Percentiles rank a stretch among this genome's conserved stretches.
phyloP scores from a whole-genome alignment of 2,797 vertebrate genomes.

The Neosilurus mollespiculum region DNA sequence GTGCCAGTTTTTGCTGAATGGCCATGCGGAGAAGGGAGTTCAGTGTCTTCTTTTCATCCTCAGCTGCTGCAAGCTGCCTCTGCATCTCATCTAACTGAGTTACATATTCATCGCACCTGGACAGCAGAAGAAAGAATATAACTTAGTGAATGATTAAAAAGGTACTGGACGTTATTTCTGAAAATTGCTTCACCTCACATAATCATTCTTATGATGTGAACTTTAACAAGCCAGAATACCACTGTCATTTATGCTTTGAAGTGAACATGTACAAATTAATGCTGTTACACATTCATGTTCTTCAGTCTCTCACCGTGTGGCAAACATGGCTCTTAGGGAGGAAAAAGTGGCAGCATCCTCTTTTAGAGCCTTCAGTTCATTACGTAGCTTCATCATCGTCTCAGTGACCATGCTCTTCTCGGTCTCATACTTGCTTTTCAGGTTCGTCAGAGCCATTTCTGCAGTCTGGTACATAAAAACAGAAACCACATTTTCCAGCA shows the following conservation, averaged over 20 bases:
- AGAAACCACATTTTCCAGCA: background rate
- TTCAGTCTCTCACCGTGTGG: slow-evolving; percentile 80
- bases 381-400: slow-evolving; percentile 94
- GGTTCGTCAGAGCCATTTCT: slow-evolving; percentile 89
- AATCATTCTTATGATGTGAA: background rate
- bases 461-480: slow-evolving; percentile 78
- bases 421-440: slow-evolving; percentile 96
- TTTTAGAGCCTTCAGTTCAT: slow-evolving; percentile 93
- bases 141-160: background rate
- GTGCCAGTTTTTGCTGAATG: slow-evolving; percentile 97
- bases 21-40: slow-evolving; percentile 97
- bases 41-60: slow-evolving; percentile 98
- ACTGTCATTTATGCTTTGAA: background rate
- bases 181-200: background rate
- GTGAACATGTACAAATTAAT: background rate
- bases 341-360: slow-evolving; percentile 98
- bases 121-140: background rate
- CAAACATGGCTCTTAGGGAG: slow-evolving; percentile 94
- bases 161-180: background rate
- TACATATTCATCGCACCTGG: slow-evolving; percentile 91
- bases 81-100: slow-evolving; percentile 98
- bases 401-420: slow-evolving; percentile 95
- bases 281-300: slow-evolving; percentile 6
- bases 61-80: slow-evolving; percentile 91
- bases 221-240: background rate